Conservation (phyloP, 2,888 invertebrate genomes). For the Chymomyza fuscimana region DNA sequence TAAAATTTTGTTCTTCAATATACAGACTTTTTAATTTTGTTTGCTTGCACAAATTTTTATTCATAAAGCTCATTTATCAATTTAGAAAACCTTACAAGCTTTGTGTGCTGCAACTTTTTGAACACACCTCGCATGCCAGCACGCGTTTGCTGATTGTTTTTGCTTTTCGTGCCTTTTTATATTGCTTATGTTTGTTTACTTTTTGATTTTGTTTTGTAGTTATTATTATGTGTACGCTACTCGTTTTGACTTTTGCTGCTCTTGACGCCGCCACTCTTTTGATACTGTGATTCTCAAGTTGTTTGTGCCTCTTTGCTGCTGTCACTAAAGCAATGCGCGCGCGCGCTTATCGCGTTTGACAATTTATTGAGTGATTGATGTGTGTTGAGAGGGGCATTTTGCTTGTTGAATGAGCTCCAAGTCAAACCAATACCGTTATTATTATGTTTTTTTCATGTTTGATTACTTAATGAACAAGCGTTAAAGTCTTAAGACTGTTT, state of each 20-base stretch:
- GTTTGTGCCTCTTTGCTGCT: not conserved
- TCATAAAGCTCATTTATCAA: too few species aligned
- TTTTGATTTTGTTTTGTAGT: slow-evolving; percentile 47
- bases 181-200: slow-evolving; percentile 65
- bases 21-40: too few species aligned
- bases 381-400: not conserved
- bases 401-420: not conserved
- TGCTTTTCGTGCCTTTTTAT: slow-evolving; percentile 34
- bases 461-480: not conserved
- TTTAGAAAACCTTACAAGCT: too few species aligned
- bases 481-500: slow-evolving; percentile 1
- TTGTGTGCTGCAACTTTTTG: too few species aligned
- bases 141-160: not conserved
- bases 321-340: too few species aligned
- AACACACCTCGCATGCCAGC: not conserved
- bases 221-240: slow-evolving; percentile 48
- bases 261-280: not conserved
- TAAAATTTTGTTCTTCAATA: too few species aligned
- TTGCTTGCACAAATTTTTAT: too few species aligned
- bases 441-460: not conserved
- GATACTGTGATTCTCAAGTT: not conserved
- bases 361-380: slow-evolving; percentile 25
- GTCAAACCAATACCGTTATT: not conserved
- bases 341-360: slow-evolving; percentile 23
- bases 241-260: not conserved